Conservation (phyloP, 2,113 vertebrate species). For the Anas platyrhynchos region DNA sequence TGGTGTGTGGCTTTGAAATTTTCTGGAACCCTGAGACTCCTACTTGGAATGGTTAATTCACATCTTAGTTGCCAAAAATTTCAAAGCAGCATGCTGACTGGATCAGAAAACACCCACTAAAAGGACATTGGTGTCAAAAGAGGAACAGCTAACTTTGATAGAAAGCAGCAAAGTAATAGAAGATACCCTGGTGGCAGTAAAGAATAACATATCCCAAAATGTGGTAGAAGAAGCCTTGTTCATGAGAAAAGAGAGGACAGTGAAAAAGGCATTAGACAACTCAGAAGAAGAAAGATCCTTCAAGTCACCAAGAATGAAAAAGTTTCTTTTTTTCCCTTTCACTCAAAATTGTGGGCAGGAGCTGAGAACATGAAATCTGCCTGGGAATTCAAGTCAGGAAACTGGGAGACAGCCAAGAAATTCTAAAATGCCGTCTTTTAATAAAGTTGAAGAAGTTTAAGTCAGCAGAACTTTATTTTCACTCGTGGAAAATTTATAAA, state of each 20-base stretch:
- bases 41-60: background rate
- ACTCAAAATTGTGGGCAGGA: background rate
- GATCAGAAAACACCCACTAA: background rate
- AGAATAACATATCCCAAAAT: background rate
- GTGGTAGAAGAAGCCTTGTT: background rate
- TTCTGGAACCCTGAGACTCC: background rate
- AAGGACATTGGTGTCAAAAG: background rate
- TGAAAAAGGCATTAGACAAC: background rate
- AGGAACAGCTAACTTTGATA: background rate
- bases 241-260: background rate
- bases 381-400: conserved; percentile 4
- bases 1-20: conserved; percentile 16
- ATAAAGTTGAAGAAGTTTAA: conserved; percentile 18
- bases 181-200: background rate
- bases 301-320: background rate
- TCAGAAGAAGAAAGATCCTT: background rate
- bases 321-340: background rate
- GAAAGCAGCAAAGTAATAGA: background rate
- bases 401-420: conserved; percentile 27
- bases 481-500: background rate
- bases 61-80: conserved; percentile 1
- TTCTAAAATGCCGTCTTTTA: conserved; percentile 8
- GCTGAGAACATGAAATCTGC: conserved; percentile 38
- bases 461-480: background rate
- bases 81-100: background rate